A percentile compares a stretch with the other conserved stretches of the same genome.
Conservation (phyloP, 2,888 invertebrate genomes). For the Leptinotarsa tumamoca region DNA sequence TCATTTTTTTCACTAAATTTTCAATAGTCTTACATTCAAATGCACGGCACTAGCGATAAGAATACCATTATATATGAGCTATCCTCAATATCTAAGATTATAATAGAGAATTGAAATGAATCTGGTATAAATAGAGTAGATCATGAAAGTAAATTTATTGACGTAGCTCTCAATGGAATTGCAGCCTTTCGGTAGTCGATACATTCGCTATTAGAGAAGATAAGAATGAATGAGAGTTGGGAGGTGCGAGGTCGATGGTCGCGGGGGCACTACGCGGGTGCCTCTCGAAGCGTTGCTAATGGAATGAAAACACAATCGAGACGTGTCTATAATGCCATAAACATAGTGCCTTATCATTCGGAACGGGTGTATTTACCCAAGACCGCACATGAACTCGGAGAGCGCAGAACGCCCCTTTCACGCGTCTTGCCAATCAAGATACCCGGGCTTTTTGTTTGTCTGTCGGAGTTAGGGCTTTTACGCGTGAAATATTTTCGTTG, state of each 20-base stretch:
- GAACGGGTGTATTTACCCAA: slow-evolving; percentile 55
- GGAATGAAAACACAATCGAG: slow-evolving; percentile 58
- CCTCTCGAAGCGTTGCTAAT: slow-evolving; percentile 52
- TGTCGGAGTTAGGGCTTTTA: slow-evolving; percentile 12
- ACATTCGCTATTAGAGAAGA: background rate
- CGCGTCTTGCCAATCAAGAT: slow-evolving; percentile 24
- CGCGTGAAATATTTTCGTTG: slow-evolving; percentile 26
- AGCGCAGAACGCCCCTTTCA: slow-evolving; percentile 21
- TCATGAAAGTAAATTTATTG: background rate
- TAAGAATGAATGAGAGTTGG: slow-evolving; percentile 15
- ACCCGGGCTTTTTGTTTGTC: slow-evolving; percentile 20
- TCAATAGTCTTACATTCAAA: no score
- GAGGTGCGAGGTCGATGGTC: slow-evolving; percentile 11
- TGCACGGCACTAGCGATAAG: no score
- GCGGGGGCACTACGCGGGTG: slow-evolving; percentile 24
- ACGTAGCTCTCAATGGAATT: slow-evolving; percentile 9
- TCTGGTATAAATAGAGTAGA: background rate
- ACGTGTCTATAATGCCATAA: slow-evolving; percentile 57
- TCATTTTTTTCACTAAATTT: no score
- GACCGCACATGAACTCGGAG: slow-evolving; percentile 33
- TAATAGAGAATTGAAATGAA: background rate
- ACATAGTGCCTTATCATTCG: slow-evolving; percentile 55
- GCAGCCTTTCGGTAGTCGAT: slow-evolving; percentile 7
- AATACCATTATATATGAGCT: no score
- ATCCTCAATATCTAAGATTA: no score